phyloP scores from a whole-genome alignment of 2,888 invertebrate species.

The Liodrosophila aerea region DNA sequence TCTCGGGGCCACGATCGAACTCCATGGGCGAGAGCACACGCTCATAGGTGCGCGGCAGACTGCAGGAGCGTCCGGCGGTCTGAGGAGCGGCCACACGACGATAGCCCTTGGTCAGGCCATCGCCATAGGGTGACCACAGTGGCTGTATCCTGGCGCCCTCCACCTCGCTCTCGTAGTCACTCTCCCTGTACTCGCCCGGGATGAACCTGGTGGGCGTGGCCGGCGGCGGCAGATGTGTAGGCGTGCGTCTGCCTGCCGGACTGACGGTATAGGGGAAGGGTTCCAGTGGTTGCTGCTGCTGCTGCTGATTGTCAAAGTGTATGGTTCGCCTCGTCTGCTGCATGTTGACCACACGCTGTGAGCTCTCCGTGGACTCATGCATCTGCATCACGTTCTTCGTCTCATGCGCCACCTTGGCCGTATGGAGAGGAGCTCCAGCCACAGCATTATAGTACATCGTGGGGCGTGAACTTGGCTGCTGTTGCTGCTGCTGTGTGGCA shows the following conservation, averaged over 20 bases:
- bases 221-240: conserved; percentile 82
- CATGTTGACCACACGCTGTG: conserved; percentile 86
- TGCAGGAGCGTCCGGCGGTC: conserved; percentile 83
- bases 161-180: conserved; percentile 88
- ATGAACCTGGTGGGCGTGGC: conserved; percentile 87
- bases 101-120: conserved; percentile 85
- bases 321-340: conserved; percentile 88
- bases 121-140: conserved; percentile 86
- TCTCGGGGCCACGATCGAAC: conserved; percentile 84
- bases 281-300: conserved; percentile 71
- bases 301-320: conserved; percentile 85
- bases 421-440: conserved; percentile 85
- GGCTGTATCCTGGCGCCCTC: conserved; percentile 85
- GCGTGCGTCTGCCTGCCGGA: conserved; percentile 81
- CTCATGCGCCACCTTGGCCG: conserved; percentile 86
- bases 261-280: conserved; percentile 82
- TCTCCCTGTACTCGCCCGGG: conserved; percentile 86
- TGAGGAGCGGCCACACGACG: conserved; percentile 86
- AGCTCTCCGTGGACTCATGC: conserved; percentile 87
- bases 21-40: conserved; percentile 85
- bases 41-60: conserved; percentile 83
- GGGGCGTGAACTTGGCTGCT: conserved; percentile 78
- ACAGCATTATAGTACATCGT: conserved; percentile 84
- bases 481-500: conserved; percentile 80
- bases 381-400: conserved; percentile 88